Base-by-base conservation (phyloP, 2,797 vertebrate species). In the Sebastes minor region DNA sequence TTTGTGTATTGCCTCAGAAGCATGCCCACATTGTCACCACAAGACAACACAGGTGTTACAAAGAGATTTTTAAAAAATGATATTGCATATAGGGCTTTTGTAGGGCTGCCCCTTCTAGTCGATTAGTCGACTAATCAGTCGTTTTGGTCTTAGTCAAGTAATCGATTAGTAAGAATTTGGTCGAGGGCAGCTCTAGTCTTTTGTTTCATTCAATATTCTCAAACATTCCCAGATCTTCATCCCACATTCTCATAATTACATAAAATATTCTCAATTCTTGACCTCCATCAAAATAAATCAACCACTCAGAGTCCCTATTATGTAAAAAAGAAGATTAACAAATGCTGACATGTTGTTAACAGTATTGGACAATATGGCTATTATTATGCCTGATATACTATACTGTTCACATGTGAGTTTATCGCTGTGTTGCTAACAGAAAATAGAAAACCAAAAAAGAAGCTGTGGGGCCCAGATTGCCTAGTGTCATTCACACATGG, bases 401-500 rank as follows among this genome's bases (percentile, higher is more conserved):
- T 16, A 71, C 13, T 52, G 28, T 62, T 13, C 2, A 4, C 22
- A 10, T 13, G 46, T 49, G 8, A 33, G 32, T 35, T 53, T 27
- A 60, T 66, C 9, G 22, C 25, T 38, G 46, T 42, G 57, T 52
- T 55, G 23, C 32, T 69, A 46, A 60, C 11, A 65, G 42, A 67
- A 76, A 63, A 60, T 25, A 33, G 9, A 10, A 56, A 83, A 42
- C 25, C 52, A 35, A 28, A 56, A 32, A 64, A 49, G 5, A 56
- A 16, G 33, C 57, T 59, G 11, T 74, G 3, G 6, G 18, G 64
- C 20, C 38, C 53, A 86, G 80, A 87, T 74, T 83, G 66, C 23
- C 25, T 76, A 20, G n/a, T 76, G 33, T 30, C 11, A 33, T 71
- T 72, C 63, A 65, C 76, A 78, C 63, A 64, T 59, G 69, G 53